Evolutionary conservation across 2,797 vertebrate species (phyloP).

Genomic region (Chrosomus eos): DNA sequence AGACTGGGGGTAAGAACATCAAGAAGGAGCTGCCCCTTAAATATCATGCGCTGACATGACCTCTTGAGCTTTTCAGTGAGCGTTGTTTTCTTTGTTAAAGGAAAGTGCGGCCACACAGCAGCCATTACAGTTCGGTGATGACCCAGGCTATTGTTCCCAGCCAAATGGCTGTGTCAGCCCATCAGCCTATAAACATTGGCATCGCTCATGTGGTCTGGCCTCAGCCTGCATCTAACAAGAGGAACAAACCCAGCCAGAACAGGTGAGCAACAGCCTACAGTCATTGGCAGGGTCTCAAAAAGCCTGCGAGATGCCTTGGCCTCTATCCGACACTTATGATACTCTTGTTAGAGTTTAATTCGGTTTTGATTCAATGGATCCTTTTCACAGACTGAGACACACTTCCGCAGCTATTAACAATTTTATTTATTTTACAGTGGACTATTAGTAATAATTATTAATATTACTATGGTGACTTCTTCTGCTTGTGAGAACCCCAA

Average conservation of each 20-base stretch:
- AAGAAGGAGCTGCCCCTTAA: neutral
- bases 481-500: neutral
- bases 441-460: no score
- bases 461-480: no score
- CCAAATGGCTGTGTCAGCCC: conserved; percentile 90
- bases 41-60: conserved; percentile 9
- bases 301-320: neutral
- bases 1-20: conserved; percentile 90
- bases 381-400: neutral
- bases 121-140: conserved; percentile 88
- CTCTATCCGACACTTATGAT: neutral
- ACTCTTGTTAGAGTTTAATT: neutral
- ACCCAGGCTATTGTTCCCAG: conserved; percentile 89
- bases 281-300: neutral
- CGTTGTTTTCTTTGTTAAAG: conserved; percentile 67
- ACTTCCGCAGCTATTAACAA: no score
- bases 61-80: neutral
- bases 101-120: conserved; percentile 86
- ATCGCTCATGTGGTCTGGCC: conserved; percentile 97
- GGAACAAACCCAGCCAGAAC: conserved; percentile 89
- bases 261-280: conserved; percentile 72
- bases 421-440: no score
- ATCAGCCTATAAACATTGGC: conserved; percentile 94
- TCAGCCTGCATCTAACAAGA: conserved; percentile 87
- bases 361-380: neutral